Percentiles rank a stretch among this genome's conserved stretches.
These are phyloP conservation scores for Desmophyllum pertusum DNA, from an alignment of 92 coral and sea anemone genomes.

Conservation along the genomic window DNA sequence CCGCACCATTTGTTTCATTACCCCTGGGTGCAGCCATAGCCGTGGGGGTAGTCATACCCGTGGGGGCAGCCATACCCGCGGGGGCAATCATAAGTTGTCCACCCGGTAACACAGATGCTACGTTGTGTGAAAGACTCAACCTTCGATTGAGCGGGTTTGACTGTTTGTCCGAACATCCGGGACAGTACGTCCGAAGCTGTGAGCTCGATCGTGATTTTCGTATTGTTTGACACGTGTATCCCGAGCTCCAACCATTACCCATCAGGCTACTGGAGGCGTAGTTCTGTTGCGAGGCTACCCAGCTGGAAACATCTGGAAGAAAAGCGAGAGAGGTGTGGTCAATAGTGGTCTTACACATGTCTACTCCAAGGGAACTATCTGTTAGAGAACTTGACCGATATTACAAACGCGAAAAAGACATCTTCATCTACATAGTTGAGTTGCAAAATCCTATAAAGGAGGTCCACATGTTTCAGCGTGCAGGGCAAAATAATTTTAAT, in stretches of 20 bases:
- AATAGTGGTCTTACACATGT: neutral
- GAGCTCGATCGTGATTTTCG: slow-evolving; percentile 19
- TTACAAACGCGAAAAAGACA: too few relatives aligned
- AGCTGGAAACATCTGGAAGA: slow-evolving; percentile 37
- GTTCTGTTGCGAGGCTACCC: slow-evolving; percentile 41
- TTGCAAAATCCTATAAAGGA: too few relatives aligned
- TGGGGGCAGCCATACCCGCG: neutral
- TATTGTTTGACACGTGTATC: slow-evolving; percentile 41
- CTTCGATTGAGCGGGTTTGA: slow-evolving; percentile 38
- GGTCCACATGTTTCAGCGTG: too few relatives aligned
- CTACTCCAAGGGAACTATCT: too few relatives aligned
- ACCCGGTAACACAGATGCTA: slow-evolving; percentile 82
- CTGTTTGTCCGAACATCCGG: slow-evolving; percentile 28
- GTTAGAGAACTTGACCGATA: too few relatives aligned
- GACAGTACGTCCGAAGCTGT: slow-evolving; percentile 17
- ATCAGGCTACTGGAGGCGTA: slow-evolving; percentile 12
- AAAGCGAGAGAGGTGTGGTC: neutral
- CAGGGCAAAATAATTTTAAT: too few relatives aligned
- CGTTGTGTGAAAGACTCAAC: slow-evolving; percentile 47
- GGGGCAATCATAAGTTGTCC: slow-evolving; percentile 64
- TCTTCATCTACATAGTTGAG: too few relatives aligned
- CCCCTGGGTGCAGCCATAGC: neutral
- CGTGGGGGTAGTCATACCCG: slow-evolving; percentile 20
- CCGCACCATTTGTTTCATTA: neutral
- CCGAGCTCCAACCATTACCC: slow-evolving; percentile 91